Percentiles rank a stretch among this genome's conserved stretches.
These are phyloP conservation scores for Gobius niger DNA, from an alignment of 2,113 vertebrate species.

Conservation along the genomic window DNA sequence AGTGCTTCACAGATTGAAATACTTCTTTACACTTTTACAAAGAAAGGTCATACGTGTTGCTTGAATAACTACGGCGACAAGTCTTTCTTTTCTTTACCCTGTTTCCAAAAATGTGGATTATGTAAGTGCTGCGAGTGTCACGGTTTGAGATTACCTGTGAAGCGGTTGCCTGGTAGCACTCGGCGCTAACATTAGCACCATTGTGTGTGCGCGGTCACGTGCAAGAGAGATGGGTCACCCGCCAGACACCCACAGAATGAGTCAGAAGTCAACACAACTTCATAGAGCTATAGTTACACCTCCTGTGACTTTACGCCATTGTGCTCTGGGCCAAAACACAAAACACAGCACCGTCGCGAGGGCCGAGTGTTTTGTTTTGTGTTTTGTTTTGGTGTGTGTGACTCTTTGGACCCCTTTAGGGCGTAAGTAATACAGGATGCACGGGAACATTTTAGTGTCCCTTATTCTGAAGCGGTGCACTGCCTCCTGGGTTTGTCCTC, in stretches of 20 bases:
- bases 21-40: too few relatives aligned
- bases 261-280: conserved; percentile 26
- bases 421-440: too few relatives aligned
- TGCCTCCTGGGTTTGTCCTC: too few relatives aligned
- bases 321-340: conserved; percentile 14
- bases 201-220: background rate
- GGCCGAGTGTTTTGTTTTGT: background rate
- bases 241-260: conserved; percentile 7
- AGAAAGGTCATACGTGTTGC: too few relatives aligned
- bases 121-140: background rate
- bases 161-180: conserved; percentile 1
- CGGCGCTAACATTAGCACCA: background rate
- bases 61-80: background rate
- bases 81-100: background rate
- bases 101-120: background rate
- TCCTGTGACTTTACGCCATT: conserved; percentile 16
- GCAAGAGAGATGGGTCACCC: conserved; percentile 3
- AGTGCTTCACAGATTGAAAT: too few relatives aligned
- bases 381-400: background rate
- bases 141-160: background rate
- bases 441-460: too few relatives aligned
- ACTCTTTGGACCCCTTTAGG: background rate
- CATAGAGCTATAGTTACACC: background rate
- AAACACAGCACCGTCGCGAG: background rate
- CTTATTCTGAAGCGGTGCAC: too few relatives aligned